These are phyloP conservation scores for Neopelma chrysocephalum DNA, from an alignment of 2,797 vertebrate genomes.

Conservation along the genomic window DNA sequence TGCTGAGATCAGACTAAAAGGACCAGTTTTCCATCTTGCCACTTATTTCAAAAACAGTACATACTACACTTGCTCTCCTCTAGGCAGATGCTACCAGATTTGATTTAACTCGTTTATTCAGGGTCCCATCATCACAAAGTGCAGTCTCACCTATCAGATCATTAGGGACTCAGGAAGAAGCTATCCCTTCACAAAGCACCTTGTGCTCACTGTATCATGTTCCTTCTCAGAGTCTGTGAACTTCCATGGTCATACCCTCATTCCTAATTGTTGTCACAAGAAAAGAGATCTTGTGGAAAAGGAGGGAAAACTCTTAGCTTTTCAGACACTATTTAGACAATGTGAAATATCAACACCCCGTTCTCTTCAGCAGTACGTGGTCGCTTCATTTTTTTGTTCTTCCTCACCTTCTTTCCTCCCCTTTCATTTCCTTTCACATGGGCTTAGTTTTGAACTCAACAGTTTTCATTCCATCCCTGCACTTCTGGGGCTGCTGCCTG, in stretches of 20 bases:
- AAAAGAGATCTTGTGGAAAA: not conserved
- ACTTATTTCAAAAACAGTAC: not conserved
- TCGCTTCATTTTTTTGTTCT: not conserved
- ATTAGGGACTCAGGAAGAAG: not conserved
- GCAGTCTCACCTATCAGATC: not conserved
- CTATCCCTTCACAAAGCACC: not conserved
- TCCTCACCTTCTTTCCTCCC: not conserved
- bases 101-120: not conserved
- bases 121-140: not conserved
- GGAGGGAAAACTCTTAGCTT: not conserved
- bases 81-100: not conserved
- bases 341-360: fast-evolving
- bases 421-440: not conserved
- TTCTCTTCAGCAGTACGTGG: not conserved
- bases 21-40: not conserved
- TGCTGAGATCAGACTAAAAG: not conserved
- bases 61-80: not conserved
- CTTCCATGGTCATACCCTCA: not conserved
- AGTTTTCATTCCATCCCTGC: not conserved
- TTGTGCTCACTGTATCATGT: not conserved
- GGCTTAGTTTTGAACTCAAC: not conserved
- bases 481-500: not conserved
- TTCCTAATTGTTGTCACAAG: not conserved
- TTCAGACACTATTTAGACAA: not conserved
- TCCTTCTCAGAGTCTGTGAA: not conserved